Percentiles rank a stretch among this genome's conserved stretches.
phyloP scores from a whole-genome alignment of 2,113 vertebrate species.

The Tichodroma muraria region DNA sequence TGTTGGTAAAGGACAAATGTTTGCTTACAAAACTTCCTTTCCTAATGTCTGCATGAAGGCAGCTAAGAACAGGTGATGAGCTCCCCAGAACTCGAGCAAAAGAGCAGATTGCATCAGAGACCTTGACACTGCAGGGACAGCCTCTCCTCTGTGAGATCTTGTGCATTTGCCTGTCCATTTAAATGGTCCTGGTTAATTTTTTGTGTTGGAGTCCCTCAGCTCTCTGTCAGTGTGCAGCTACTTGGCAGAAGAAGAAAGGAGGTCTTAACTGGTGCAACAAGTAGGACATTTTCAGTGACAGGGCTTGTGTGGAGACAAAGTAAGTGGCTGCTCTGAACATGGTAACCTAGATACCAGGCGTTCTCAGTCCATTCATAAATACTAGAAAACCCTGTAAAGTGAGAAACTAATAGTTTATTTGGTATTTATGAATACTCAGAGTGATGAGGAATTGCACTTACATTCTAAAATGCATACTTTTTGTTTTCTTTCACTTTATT shows the following conservation, averaged over 20 bases:
- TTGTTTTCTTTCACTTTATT: background rate
- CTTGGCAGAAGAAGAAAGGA: conserved; percentile 12
- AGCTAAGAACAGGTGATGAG: background rate
- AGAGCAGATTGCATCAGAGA: background rate
- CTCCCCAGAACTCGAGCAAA: background rate
- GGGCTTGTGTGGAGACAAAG: background rate
- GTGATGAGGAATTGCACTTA: background rate
- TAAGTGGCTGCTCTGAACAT: background rate
- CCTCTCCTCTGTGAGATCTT: background rate
- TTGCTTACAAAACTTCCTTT: background rate
- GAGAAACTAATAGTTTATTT: background rate
- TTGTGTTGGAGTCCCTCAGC: background rate
- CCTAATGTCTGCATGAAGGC: background rate
- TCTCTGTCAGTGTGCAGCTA: background rate
- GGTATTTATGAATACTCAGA: background rate
- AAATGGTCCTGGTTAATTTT: background rate
- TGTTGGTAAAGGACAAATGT: background rate
- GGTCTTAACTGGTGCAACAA: background rate
- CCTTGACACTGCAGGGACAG: background rate
- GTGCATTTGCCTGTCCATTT: background rate
- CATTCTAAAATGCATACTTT: background rate
- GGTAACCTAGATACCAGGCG: background rate
- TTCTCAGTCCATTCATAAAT: background rate
- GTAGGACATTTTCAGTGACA: background rate
- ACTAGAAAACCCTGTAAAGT: background rate